These are phyloP conservation scores for Urocynchramus pylzowi DNA, from an alignment of 2,113 vertebrate species.

Conservation along the genomic window DNA sequence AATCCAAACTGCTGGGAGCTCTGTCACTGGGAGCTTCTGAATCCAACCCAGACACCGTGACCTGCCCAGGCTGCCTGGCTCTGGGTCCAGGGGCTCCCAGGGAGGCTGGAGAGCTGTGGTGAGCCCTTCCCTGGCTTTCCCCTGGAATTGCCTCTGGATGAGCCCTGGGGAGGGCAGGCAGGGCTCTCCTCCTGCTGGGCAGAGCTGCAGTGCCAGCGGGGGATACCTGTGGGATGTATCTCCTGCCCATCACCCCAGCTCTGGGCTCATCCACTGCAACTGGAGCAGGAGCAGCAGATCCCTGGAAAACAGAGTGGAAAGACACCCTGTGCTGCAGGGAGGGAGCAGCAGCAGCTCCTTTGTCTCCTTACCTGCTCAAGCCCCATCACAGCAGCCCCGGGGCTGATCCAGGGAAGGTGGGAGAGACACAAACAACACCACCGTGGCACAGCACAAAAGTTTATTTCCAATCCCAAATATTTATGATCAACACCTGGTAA, in stretches of 20 bases:
- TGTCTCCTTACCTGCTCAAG: neutral
- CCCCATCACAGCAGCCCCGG: neutral
- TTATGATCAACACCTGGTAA: neutral
- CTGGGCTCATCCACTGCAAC: rapidly evolving
- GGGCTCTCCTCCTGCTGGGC: neutral
- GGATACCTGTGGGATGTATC: rapidly evolving
- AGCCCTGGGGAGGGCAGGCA: neutral
- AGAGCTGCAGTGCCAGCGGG: neutral
- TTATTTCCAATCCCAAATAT: neutral
- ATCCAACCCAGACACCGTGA: rapidly evolving
- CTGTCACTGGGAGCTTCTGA: neutral
- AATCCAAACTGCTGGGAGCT: neutral
- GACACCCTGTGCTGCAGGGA: neutral
- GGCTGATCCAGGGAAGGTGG: neutral
- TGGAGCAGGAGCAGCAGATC: rapidly evolving
- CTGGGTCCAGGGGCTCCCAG: rapidly evolving
- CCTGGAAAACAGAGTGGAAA: neutral
- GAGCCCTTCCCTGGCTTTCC: neutral
- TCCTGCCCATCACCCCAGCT: rapidly evolving
- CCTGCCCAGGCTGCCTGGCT: neutral
- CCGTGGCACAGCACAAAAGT: neutral
- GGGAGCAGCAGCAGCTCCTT: neutral
- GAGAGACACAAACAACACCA: neutral
- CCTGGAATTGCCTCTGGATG: neutral
- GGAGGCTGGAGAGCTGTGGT: neutral